Evolutionary conservation across 2,797 vertebrate species (phyloP).

Genomic region (Ptychadena robeensis): DNA sequence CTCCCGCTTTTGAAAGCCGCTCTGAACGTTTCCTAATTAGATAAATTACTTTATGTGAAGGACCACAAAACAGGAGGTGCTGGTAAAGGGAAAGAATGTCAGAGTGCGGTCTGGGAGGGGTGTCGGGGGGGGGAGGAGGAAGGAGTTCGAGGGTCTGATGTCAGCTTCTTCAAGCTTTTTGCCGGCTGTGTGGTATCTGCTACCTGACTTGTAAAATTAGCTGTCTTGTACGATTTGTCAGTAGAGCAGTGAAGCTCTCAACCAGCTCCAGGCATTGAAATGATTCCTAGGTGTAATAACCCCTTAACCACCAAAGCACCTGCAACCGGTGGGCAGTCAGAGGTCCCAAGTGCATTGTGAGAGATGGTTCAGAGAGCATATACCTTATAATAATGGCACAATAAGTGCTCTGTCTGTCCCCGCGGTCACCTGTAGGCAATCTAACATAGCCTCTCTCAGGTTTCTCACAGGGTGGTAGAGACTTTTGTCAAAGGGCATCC

Average conservation of each 20-base stretch:
- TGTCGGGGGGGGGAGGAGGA: slow-evolving; percentile 45
- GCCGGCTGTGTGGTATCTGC: slow-evolving; percentile 75
- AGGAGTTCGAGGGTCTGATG: slow-evolving; percentile 49
- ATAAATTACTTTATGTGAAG: slow-evolving; percentile 76
- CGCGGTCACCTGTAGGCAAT: background rate
- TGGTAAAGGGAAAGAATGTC: slow-evolving; percentile 71
- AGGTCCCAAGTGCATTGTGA: slow-evolving; percentile 9
- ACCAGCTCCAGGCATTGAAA: slow-evolving; percentile 53
- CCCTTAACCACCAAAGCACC: slow-evolving; percentile 44
- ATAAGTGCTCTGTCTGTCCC: slow-evolving; percentile 9
- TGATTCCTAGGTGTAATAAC: slow-evolving; percentile 55
- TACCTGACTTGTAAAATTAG: slow-evolving; percentile 82
- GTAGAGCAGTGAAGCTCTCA: slow-evolving; percentile 71
- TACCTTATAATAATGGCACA: background rate
- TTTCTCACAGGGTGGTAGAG: slow-evolving; percentile 1
- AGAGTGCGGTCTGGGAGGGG: slow-evolving; percentile 49
- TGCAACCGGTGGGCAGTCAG: slow-evolving; percentile 1
- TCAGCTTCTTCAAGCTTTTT: slow-evolving; percentile 70
- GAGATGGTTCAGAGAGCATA: background rate
- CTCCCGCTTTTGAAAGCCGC: slow-evolving; percentile 71
- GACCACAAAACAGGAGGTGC: slow-evolving; percentile 75
- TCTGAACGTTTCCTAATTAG: slow-evolving; percentile 77
- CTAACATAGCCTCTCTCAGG: slow-evolving; percentile 8
- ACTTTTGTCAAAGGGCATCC: background rate
- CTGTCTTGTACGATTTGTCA: slow-evolving; percentile 79